Evolutionary conservation across 2,113 vertebrate genomes (phyloP).

Genomic region (Amblyopsis rosae): DNA sequence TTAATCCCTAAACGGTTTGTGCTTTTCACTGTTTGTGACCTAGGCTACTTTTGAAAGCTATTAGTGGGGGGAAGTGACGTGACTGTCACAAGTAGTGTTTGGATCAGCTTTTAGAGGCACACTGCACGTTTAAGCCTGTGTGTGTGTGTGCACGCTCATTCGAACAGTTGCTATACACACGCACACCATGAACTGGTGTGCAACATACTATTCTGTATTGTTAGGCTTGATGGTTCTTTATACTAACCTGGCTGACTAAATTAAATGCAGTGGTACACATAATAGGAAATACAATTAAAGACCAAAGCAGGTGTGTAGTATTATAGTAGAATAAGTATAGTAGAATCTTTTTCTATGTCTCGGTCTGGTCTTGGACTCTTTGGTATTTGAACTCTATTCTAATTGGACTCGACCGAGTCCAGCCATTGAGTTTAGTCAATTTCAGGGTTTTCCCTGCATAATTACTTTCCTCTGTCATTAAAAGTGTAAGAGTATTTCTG

Average conservation of each 20-base stretch:
- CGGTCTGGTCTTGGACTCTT: no score
- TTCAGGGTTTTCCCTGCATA: no score
- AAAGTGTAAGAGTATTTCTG: no score
- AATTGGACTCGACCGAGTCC: no score
- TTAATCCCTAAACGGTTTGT: background rate
- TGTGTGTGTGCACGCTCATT: background rate
- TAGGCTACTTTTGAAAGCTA: background rate
- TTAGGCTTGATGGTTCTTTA: conserved; percentile 14
- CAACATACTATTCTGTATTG: conserved; percentile 1
- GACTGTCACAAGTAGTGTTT: background rate
- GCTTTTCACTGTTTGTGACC: background rate
- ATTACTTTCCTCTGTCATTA: no score
- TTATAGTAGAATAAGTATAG: no score
- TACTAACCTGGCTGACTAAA: conserved; percentile 50
- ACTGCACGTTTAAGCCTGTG: background rate
- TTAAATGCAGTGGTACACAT: conserved; percentile 16
- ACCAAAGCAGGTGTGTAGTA: background rate
- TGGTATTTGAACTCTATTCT: no score
- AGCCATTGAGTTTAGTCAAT: no score
- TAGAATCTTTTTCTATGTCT: no score
- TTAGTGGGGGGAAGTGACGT: background rate
- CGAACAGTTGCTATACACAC: background rate
- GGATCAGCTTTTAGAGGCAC: background rate
- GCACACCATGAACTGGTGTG: background rate
- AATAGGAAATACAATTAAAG: conserved; percentile 24